Evolutionary conservation across 2,888 invertebrate species (phyloP), one percentile per base, ranked within the genome.

Genomic region (Sisyra nigra): DNA sequence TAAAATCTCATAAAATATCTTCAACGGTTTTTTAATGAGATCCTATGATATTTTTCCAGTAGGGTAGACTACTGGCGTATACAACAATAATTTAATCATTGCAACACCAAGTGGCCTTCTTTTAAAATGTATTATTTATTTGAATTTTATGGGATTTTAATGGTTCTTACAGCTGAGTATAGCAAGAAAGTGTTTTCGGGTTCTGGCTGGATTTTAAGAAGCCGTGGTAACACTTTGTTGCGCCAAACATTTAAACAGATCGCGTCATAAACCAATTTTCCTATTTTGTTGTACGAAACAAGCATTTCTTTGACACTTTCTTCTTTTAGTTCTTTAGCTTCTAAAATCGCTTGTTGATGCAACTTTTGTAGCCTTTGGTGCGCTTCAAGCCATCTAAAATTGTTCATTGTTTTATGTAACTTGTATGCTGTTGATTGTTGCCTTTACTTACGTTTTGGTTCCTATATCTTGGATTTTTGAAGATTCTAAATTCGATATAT

Each of bases 191-290:
- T 79, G 48, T 76, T 78, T 35, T 68, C 60, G 0, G 81, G 79
- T 40, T 77, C 71, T 0, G 74, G 71, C 51, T 76, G 71, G 11
- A 76, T 56, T 53, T 80, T 74, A 19, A 85, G 55, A n/a, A 92
- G 65, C 56, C 78, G 70, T 0, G 87, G 81, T 51, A 88, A 74
- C 15, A 91, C 72, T 56, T 85, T 83, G 45, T 78, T 67, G 50
- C 85, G 85, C 92, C 92, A 93, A 30, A 91, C 67, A 57, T 79
- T 80, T 38, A 87, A 76, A 51, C 81, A 74, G 51, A 87, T 80
- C 0, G 84, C 78, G 67, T 93, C 91, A 53, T 84, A 76, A 19
- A 92, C 76, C 31, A 93, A 61, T 13, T 83, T 62, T 2, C 79
- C 74, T 6, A 81, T 81, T 69, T 86, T 87, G 51, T 76, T 77